Conservation (phyloP, 2,888 invertebrate species). For the Cephus nigrinus region DNA sequence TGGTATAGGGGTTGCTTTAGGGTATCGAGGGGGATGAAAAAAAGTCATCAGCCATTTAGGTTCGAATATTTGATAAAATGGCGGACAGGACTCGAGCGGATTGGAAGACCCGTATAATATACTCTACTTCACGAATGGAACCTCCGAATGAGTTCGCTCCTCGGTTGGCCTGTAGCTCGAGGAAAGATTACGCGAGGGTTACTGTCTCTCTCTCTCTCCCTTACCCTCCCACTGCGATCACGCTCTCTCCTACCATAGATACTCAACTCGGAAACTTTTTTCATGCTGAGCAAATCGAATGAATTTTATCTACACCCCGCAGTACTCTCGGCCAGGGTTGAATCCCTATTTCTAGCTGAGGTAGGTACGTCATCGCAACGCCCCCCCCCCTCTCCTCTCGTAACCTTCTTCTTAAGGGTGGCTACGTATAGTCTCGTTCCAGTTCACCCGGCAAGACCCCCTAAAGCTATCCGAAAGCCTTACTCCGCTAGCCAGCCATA, state of each 20-base stretch:
- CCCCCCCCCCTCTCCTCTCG: background rate
- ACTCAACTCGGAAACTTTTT: background rate
- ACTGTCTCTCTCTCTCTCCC: background rate
- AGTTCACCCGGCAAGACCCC: too few species aligned
- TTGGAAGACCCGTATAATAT: too few species aligned
- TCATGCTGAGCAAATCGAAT: conserved; percentile 22
- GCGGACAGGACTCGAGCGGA: too few species aligned
- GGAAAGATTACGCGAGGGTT: conserved; percentile 8
- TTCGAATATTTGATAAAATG: too few species aligned
- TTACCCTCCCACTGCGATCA: conserved; percentile 1
- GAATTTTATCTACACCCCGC: conserved; percentile 49
- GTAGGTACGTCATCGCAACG: background rate
- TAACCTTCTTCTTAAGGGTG: conserved; percentile 10
- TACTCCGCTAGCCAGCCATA: conserved; percentile 29
- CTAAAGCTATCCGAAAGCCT: conserved; percentile 30
- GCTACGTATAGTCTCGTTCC: conserved; percentile 7
- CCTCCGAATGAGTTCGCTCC: too few species aligned
- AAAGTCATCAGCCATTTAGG: too few species aligned
- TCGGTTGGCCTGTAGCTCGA: too few species aligned
- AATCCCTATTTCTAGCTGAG: conserved; percentile 27
- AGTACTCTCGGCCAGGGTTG: conserved; percentile 25
- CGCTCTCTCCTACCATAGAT: background rate
- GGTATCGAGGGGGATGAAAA: too few species aligned
- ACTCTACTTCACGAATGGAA: too few species aligned
- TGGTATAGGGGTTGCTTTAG: too few species aligned